Evolutionary conservation across 2,797 vertebrate genomes (phyloP), one percentile per base, ranked within the genome.

Genomic region (Danio jaintianensis): DNA sequence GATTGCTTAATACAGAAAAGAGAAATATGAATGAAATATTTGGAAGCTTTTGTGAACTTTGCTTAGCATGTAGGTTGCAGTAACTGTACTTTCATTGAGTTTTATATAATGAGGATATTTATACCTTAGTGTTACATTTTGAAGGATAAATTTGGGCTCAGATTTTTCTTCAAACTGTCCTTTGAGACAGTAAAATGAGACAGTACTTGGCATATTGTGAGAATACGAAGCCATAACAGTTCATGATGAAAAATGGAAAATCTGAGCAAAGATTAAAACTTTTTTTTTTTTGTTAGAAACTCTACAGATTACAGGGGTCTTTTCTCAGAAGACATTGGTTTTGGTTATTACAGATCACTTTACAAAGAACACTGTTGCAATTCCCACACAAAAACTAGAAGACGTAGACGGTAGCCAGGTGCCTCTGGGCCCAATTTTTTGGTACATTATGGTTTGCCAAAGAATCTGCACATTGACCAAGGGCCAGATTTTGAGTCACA

Each of bases 1-100:
- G 50, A 45, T 38, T 36, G 78, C 79, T 83, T 63, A 69, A 79
- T 40, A 82, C 38, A 55, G 79, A 38, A 16, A 80, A 55, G 66
- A 5, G 10, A 68, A 61, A 58, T 61, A 29, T 79, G 20, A 68
- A 68, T 53, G 53, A 9, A 63, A n/a, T 59, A 74, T 61, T 66
- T 36, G 3, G 22, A 29, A 69, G 5, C n/a, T 50, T 69, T 18
- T n/a, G 45, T 61, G 40, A 70, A 42, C 36, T 42, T 59, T 42
- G 43, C 48, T 47, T 20, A 40, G 42, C 10, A 48, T 69, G 10
- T 45, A 10, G 36, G 47, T 53, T 63, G 16, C n/a, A 15, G 9
- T 42, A 52, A 29, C 5, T 43, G 18, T 53, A 22, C 36, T 40
- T 48, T 15, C 16, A 75, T 29, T 50, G n/a, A 15, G 59, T 62